Percentiles rank a stretch among this genome's conserved stretches.
Conservation (phyloP, 2,113 vertebrate species). For the Hydrolagus affinis region DNA sequence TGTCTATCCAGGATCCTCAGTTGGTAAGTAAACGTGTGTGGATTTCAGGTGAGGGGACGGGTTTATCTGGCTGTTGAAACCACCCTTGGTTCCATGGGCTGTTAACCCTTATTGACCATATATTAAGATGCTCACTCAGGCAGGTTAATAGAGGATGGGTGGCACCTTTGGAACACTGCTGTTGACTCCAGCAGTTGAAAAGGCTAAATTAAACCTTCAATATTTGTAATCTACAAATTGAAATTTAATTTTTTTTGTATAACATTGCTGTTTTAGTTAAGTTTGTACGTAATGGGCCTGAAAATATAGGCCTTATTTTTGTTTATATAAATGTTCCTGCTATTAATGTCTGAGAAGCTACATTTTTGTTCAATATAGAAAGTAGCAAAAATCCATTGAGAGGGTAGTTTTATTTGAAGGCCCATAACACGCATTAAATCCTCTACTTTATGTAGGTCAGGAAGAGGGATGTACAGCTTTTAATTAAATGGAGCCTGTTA, state of each 20-base stretch:
- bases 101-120: background rate
- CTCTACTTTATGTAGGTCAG: background rate
- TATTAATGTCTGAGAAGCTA: background rate
- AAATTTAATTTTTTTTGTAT: too few species aligned
- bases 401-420: background rate
- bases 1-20: background rate
- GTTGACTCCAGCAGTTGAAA: background rate
- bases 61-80: background rate
- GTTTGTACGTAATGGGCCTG: background rate
- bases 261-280: background rate
- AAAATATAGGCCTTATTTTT: background rate
- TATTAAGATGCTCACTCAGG: background rate
- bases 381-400: background rate
- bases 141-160: background rate
- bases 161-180: background rate
- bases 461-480: background rate
- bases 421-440: background rate
- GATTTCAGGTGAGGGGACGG: background rate
- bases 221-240: too few species aligned
- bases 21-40: background rate
- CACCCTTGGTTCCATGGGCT: background rate
- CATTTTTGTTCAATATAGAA: background rate
- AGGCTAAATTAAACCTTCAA: too few species aligned
- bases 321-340: background rate
- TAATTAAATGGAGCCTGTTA: slow-evolving; percentile 27